Base-by-base conservation (phyloP, 2,888 invertebrate species). In the Pachydiplax longipennis region DNA sequence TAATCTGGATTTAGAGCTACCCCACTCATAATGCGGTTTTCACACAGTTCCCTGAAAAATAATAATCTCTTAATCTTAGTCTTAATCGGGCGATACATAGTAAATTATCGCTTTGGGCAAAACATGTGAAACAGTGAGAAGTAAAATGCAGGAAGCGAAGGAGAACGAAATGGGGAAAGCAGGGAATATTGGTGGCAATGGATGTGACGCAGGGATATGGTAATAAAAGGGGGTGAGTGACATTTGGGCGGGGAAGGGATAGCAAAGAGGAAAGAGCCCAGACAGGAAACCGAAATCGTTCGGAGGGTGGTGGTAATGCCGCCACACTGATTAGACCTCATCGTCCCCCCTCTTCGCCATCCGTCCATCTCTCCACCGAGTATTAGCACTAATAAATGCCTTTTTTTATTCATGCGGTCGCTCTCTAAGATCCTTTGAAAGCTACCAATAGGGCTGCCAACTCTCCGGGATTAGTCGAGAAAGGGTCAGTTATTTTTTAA, bases 171-270 rank as follows among this genome's bases (percentile, higher is more conserved):
- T 15, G 61, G 5, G 31, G 87, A 87, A 35, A 15, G 83, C 25
- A 53, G 37, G 61, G 61, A 61, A 87, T 31, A 87, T 61, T 31
- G 61, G 58, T 87, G 87, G 40, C 35, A 37, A 83, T 44, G 82
- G 82, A 53, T 53, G 82, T 53, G 82, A 61, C 87, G 87, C 37
- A 61, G 37, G 87, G 87, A 37, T 87, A 87, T 87, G 87, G 87
- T 87, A 61, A 25, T 31, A 53, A 87, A 87, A 87, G 80, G 90
- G 90, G 91, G 90, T 91, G 91, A 92, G 92, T 92, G 92, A 91
- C 83, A 91, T 48, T 91, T 91, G 91, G 90, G 80, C 44, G 90
- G 91, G 58, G 90, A 61, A 90, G 48, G 83, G 31, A 35, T n/a
- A 35, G 58, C 58, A 83, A 35, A 83, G 83, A 83, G 83, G 87